Evolutionary conservation across 2,113 vertebrate genomes (phyloP).

Genomic region (Cariama cristata): DNA sequence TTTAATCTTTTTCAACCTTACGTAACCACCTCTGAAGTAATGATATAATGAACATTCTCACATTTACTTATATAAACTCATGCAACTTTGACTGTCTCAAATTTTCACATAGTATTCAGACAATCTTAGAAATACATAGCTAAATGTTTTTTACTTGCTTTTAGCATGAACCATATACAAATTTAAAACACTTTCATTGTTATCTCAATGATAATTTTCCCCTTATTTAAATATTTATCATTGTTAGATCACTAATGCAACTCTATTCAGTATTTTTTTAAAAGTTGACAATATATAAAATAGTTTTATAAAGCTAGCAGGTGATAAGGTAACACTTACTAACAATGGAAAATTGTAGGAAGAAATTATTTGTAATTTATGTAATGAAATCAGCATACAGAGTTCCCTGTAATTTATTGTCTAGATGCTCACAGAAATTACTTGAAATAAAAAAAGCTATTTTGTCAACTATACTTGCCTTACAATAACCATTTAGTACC

Average conservation of each 20-base stretch:
- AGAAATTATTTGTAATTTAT: background rate
- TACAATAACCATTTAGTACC: background rate
- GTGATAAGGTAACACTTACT: background rate
- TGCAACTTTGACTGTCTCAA: background rate
- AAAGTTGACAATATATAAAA: background rate
- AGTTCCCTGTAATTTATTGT: background rate
- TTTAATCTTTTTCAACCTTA: background rate
- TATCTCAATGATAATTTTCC: background rate
- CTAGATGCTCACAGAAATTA: background rate
- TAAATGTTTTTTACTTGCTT: background rate
- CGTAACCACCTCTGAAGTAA: background rate
- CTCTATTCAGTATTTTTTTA: background rate
- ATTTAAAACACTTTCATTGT: background rate
- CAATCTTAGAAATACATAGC: background rate
- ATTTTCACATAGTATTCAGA: background rate
- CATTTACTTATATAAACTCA: background rate
- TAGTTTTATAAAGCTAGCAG: background rate
- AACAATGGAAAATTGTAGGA: background rate
- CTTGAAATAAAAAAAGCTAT: background rate
- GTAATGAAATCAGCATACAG: background rate
- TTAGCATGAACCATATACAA: background rate
- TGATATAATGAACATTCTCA: background rate
- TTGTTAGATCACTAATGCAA: background rate
- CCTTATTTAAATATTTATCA: background rate
- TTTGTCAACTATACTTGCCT: background rate